Conservation (phyloP, 2,888 invertebrate genomes). For the Xylota segnis region DNA sequence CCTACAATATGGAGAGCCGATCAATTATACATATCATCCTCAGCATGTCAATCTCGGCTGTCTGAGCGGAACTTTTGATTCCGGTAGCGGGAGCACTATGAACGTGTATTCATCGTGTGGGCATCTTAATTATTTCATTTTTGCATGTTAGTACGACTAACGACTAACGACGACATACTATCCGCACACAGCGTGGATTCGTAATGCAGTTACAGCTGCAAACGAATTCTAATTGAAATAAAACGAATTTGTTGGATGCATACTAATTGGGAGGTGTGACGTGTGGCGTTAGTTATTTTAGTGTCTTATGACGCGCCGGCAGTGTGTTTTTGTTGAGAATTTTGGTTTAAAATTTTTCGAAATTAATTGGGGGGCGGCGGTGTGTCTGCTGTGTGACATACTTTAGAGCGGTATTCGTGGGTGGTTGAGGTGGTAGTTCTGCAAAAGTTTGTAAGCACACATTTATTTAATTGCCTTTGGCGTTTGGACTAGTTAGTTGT, state of each 20-base stretch:
- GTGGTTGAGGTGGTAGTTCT: not conserved
- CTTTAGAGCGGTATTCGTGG: not conserved
- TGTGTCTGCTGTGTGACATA: conserved; percentile 30
- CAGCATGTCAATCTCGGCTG: conserved; percentile 52
- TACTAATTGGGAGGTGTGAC: conserved; percentile 66
- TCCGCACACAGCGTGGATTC: conserved; percentile 14
- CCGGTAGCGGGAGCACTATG: not conserved
- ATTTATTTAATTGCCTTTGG: not conserved
- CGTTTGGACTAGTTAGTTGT: not conserved
- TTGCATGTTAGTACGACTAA: conserved; percentile 43
- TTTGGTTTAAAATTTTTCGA: not conserved
- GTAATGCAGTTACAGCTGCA: conserved; percentile 42
- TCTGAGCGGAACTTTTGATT: conserved; percentile 38
- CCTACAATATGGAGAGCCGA: conserved; percentile 6
- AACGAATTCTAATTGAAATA: conserved; percentile 62
- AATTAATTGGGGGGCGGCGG: conserved; percentile 40
- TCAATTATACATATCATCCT: conserved; percentile 39
- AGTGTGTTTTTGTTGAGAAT: conserved; percentile 11
- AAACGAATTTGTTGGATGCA: conserved; percentile 70
- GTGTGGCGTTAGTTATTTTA: conserved; percentile 57
- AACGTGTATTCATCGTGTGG: conserved; percentile 16
- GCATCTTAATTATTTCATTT: conserved; percentile 64
- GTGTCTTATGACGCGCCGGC: conserved; percentile 36
- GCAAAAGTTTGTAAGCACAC: not conserved
- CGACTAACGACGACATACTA: conserved; percentile 29